Evolutionary conservation across 2,797 vertebrate genomes (phyloP).

Genomic region (Hippocampus kuda): DNA sequence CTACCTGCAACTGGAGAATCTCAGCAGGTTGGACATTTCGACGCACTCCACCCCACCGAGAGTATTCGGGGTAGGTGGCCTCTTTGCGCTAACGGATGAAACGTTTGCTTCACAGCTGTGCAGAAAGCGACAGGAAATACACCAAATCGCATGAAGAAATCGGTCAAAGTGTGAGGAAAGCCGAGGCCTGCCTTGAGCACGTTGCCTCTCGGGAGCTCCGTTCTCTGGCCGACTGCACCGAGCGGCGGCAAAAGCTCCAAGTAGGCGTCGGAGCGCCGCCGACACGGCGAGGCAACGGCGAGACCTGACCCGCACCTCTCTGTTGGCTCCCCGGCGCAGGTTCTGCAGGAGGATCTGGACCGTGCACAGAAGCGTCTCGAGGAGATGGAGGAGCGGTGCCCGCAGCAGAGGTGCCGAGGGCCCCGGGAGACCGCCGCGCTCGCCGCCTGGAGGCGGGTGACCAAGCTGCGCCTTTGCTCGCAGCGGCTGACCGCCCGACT

Average conservation of each 20-base stretch:
- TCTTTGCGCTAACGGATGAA: background rate
- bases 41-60: background rate
- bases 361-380: constrained; percentile 33
- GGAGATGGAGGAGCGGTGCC: constrained; percentile 60
- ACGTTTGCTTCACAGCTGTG: constrained; percentile 61
- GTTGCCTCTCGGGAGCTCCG: constrained; percentile 54
- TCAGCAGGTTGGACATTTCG: constrained; percentile 51
- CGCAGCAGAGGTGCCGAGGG: constrained; percentile 52
- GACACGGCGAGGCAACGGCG: background rate
- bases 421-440: constrained; percentile 37
- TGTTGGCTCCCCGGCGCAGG: constrained; percentile 31
- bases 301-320: background rate
- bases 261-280: constrained; percentile 45
- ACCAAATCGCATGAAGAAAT: constrained; percentile 62
- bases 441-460: constrained; percentile 65
- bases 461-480: constrained; percentile 54
- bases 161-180: constrained; percentile 46
- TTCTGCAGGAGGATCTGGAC: constrained; percentile 47
- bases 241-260: constrained; percentile 65
- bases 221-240: constrained; percentile 73
- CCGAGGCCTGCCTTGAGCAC: constrained; percentile 58
- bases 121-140: constrained; percentile 63
- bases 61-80: too few relatives aligned
- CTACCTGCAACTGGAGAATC: constrained; percentile 48
- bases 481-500: constrained; percentile 62